Percentiles rank a stretch among this genome's conserved stretches.
Evolutionary conservation across 2,797 vertebrate genomes (phyloP).

Genomic region (Columba guinea): DNA sequence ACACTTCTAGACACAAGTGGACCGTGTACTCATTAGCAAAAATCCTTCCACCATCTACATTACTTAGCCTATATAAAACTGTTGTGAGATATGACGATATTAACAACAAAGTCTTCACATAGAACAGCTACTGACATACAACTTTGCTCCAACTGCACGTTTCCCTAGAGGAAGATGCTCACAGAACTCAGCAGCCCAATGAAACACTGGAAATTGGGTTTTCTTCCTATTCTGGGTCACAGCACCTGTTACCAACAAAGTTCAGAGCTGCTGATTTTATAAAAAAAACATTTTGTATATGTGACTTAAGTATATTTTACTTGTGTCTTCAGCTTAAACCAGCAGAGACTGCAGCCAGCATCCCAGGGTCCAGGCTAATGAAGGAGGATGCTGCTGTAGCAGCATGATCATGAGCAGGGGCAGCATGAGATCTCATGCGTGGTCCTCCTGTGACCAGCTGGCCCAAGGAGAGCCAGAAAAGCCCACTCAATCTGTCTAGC

Average conservation of each 20-base stretch:
- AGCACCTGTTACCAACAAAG: neutral
- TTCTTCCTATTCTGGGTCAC: neutral
- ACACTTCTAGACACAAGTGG: neutral
- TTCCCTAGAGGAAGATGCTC: neutral
- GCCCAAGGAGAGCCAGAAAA: neutral
- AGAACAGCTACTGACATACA: neutral
- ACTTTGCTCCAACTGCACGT: neutral
- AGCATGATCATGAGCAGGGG: neutral
- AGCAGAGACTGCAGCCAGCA: neutral
- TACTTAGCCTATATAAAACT: neutral
- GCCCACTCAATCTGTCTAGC: neutral
- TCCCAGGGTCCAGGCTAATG: neutral
- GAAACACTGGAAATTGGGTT: neutral
- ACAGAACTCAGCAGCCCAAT: neutral
- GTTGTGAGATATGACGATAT: neutral
- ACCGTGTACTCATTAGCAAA: neutral
- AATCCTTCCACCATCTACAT: neutral
- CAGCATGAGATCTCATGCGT: fast-evolving
- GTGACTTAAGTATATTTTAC: neutral
- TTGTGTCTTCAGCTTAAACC: neutral
- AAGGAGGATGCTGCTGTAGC: neutral
- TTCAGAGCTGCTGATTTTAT: neutral
- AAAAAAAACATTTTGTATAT: neutral
- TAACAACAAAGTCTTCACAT: neutral
- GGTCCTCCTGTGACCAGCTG: neutral